These are phyloP conservation scores for Sebastes taczanowskii DNA, from an alignment of 2,797 vertebrate genomes.

Conservation along the genomic window DNA sequence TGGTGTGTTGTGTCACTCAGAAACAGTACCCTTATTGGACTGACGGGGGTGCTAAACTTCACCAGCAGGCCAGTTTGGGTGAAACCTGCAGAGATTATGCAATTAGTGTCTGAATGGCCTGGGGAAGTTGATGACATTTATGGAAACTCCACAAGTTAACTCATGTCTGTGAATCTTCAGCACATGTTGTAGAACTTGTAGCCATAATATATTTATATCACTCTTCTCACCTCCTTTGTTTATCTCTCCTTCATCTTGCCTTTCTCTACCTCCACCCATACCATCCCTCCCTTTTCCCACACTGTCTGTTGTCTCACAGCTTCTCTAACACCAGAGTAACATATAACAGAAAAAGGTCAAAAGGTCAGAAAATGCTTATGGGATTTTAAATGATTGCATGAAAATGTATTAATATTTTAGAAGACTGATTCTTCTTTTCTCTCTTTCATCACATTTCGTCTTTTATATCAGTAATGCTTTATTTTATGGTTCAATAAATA, in stretches of 20 bases:
- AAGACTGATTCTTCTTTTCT: not conserved
- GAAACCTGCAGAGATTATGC: not conserved
- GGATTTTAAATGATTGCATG: accelerated
- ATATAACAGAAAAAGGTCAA: not conserved
- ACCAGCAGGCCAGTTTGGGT: not conserved
- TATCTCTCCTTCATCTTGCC: not conserved
- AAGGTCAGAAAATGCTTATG: not conserved
- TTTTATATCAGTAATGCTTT: not conserved
- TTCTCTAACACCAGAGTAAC: not conserved
- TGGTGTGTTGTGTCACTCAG: not conserved
- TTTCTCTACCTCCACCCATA: not conserved
- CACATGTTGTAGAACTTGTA: not conserved
- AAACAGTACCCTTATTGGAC: not conserved
- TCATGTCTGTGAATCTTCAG: not conserved
- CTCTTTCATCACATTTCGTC: not conserved
- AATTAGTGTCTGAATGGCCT: not conserved
- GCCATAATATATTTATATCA: not conserved
- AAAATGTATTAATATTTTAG: not conserved
- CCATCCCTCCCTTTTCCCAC: not conserved
- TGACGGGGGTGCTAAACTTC: conserved; percentile 21
- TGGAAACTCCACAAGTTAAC: not conserved
- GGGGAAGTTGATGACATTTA: not conserved
- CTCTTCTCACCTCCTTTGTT: not conserved
- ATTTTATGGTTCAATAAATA: not conserved
- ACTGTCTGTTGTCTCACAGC: no score